Evolutionary conservation across 2,888 invertebrate genomes (phyloP), one percentile per base, ranked within the genome.

Genomic region (Thelaira solivaga): DNA sequence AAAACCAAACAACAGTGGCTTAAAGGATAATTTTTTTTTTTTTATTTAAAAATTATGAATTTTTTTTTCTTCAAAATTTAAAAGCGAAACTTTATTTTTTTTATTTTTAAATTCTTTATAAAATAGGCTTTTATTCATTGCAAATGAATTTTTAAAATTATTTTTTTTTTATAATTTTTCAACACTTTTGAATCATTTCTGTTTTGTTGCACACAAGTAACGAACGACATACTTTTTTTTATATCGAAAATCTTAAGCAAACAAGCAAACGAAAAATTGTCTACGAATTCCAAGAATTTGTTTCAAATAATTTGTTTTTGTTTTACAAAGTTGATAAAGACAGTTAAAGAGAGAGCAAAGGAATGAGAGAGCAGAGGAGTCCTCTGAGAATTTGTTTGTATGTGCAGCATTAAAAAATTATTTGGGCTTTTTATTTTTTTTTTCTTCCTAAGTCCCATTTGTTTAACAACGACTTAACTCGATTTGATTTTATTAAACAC

Each of bases 201-300:
- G 26, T 5, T 7, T 24, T 34, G 34, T 16, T 5, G 26, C 47
- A 13, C n/a, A 26, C 26, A 36, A 49, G 18, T 22, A 76, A 67
- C 51, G 67, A 72, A 41, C 72, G 65, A 76, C 43, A 65, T 26
- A n/a, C n/a, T n/a, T n/a, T n/a, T n/a, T n/a, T n/a, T n/a, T n/a
- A n/a, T n/a, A n/a, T n/a, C n/a, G n/a, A n/a, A n/a, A n/a, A n/a
- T n/a, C n/a, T n/a, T n/a, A n/a, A n/a, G 20, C 34, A 62, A 57
- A 64, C 57, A 51, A 45, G 13, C 57, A 51, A 49, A n/a, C n/a
- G n/a, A n/a, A n/a, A 26, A 74, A 39, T 68, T 61, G 36, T 55
- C 29, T 31, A 68, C 45, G 31, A 53, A 75, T 68, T 68, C 67
- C 31, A 62, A 75, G 67, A 75, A 68, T 75, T 68, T 75, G 43